A percentile compares a stretch with the other conserved stretches of the same genome.
These are phyloP conservation scores for Chironomus tepperi DNA, from an alignment of 1,140 invertebrate species.

Conservation along the genomic window DNA sequence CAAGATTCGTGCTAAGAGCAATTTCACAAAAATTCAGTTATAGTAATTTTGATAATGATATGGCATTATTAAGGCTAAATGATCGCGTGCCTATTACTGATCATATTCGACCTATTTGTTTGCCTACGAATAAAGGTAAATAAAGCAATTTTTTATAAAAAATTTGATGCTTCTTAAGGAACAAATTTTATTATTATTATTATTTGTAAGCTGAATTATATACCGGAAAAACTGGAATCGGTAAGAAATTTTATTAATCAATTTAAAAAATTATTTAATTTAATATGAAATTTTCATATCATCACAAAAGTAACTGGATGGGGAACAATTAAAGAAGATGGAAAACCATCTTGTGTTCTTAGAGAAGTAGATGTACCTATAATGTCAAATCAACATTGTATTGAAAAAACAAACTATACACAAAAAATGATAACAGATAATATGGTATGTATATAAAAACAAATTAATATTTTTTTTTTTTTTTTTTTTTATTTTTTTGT, in stretches of 20 bases:
- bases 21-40: conserved; percentile 70
- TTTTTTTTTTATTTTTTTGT: too few relatives aligned
- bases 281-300: neutral
- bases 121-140: conserved; percentile 56
- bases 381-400: conserved; percentile 64
- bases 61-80: conserved; percentile 68
- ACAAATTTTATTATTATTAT: neutral
- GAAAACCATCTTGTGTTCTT: conserved; percentile 67
- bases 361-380: conserved; percentile 77
- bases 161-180: too few relatives aligned
- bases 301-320: conserved; percentile 60
- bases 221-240: conserved; percentile 58
- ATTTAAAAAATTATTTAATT: neutral
- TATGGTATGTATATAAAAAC: too few relatives aligned
- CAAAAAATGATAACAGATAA: conserved; percentile 72
- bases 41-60: conserved; percentile 76
- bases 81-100: conserved; percentile 63
- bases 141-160: too few relatives aligned
- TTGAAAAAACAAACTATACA: conserved; percentile 66
- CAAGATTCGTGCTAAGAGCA: conserved; percentile 61
- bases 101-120: conserved; percentile 66
- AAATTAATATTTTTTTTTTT: too few relatives aligned
- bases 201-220: conserved; percentile 25
- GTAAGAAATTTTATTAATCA: conserved; percentile 46
- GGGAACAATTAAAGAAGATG: conserved; percentile 73